Conservation (phyloP, 2,797 vertebrate species). For the Chrysocyon brachyurus region DNA sequence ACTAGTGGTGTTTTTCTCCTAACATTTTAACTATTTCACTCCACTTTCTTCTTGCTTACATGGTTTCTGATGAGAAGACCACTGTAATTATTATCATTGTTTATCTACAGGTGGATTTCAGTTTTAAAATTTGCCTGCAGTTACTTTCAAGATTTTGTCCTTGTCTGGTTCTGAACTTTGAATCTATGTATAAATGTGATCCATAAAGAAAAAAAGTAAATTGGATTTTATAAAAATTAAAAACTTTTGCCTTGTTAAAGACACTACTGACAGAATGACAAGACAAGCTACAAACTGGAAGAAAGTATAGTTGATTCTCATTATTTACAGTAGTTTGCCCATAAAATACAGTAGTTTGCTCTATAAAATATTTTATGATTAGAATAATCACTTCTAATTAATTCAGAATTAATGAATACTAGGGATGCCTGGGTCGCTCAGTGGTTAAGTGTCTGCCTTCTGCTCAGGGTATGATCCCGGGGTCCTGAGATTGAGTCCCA, state of each 20-base stretch:
- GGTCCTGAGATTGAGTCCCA: no score
- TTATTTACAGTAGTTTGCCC: neutral
- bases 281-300: neutral
- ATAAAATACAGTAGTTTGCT: neutral
- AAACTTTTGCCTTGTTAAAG: neutral
- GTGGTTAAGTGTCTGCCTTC: no score
- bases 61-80: neutral
- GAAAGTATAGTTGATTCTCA: neutral
- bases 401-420: neutral
- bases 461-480: no score
- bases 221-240: neutral
- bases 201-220: neutral
- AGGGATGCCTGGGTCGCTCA: no score
- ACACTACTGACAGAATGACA: neutral
- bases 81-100: neutral
- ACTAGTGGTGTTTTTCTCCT: neutral
- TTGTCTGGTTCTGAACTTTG: neutral
- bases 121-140: neutral
- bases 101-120: neutral
- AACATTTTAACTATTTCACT: neutral
- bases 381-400: no score
- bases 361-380: neutral
- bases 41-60: neutral
- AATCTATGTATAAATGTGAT: neutral
- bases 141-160: neutral